These are phyloP conservation scores for Elachura formosa DNA, from an alignment of 2,113 vertebrate genomes.

Conservation along the genomic window DNA sequence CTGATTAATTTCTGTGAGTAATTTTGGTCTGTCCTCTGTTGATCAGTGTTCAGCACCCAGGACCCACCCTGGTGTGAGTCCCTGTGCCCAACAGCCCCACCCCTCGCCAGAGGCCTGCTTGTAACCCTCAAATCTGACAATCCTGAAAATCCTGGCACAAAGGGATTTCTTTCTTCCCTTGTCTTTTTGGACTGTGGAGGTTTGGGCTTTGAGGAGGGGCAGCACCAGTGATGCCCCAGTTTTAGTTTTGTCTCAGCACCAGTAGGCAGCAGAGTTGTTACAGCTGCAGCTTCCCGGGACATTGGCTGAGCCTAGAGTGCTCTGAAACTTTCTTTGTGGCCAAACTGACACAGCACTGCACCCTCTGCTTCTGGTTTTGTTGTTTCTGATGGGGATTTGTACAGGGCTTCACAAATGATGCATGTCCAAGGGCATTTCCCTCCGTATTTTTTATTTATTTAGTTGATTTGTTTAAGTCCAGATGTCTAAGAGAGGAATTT, in stretches of 20 bases:
- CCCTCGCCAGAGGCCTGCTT: not conserved
- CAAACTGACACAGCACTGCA: rapidly evolving
- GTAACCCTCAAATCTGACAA: not conserved
- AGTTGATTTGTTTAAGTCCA: not conserved
- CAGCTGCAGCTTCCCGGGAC: not conserved
- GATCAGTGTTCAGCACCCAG: not conserved
- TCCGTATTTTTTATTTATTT: not conserved
- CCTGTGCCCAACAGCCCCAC: not conserved
- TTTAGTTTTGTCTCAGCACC: not conserved
- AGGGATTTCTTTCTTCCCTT: not conserved
- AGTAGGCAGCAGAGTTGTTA: not conserved
- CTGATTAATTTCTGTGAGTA: not conserved
- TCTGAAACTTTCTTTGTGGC: not conserved
- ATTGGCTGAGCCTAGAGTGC: not conserved
- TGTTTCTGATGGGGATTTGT: not conserved
- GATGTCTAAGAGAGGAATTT: not conserved
- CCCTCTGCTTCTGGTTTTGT: not conserved
- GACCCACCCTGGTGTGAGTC: not conserved
- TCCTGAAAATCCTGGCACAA: no score
- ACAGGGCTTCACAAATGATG: not conserved
- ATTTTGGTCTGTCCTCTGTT: not conserved
- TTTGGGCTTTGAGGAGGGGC: not conserved
- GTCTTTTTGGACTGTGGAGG: rapidly evolving
- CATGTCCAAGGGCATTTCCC: not conserved
- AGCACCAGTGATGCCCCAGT: not conserved